phyloP scores from a whole-genome alignment of 2,888 invertebrate genomes.

The Colletes collaris region DNA sequence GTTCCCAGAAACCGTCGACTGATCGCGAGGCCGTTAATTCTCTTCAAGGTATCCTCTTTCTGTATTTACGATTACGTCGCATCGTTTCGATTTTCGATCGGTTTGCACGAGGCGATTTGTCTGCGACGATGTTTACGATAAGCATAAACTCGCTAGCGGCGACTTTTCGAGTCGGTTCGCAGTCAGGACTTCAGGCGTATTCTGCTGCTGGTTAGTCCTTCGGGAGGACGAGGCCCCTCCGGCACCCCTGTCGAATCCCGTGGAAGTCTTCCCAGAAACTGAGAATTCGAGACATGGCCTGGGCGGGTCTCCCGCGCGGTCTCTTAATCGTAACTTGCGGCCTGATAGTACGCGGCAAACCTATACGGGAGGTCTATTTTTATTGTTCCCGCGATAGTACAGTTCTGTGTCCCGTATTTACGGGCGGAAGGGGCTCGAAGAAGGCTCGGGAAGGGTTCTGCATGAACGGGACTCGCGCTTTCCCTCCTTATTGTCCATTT shows the following conservation, averaged over 20 bases:
- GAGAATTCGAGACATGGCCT: slow-evolving; percentile 75
- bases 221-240: slow-evolving; percentile 19
- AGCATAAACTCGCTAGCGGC: slow-evolving; percentile 53
- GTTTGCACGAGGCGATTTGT: slow-evolving; percentile 35
- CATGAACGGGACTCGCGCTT: slow-evolving; percentile 21
- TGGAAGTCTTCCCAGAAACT: slow-evolving; percentile 54
- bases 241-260: slow-evolving; percentile 26
- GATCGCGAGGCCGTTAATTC: background rate
- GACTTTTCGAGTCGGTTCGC: slow-evolving; percentile 12
- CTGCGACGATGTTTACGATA: slow-evolving; percentile 65
- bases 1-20: background rate
- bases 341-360: slow-evolving; percentile 61
- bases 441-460: slow-evolving; percentile 25
- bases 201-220: slow-evolving; percentile 30
- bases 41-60: background rate
- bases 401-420: slow-evolving; percentile 58
- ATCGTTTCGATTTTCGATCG: slow-evolving; percentile 5
- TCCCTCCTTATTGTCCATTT: slow-evolving; percentile 48
- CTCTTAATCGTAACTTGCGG: slow-evolving; percentile 78
- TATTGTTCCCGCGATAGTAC: slow-evolving; percentile 76
- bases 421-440: slow-evolving; percentile 7
- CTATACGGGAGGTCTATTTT: slow-evolving; percentile 77
- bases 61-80: slow-evolving; percentile 38
- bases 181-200: slow-evolving; percentile 19
- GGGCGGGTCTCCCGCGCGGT: slow-evolving; percentile 76